Evolutionary conservation across 1,140 invertebrate genomes (phyloP).

Genomic region (Thalassaphorura encarpata): DNA sequence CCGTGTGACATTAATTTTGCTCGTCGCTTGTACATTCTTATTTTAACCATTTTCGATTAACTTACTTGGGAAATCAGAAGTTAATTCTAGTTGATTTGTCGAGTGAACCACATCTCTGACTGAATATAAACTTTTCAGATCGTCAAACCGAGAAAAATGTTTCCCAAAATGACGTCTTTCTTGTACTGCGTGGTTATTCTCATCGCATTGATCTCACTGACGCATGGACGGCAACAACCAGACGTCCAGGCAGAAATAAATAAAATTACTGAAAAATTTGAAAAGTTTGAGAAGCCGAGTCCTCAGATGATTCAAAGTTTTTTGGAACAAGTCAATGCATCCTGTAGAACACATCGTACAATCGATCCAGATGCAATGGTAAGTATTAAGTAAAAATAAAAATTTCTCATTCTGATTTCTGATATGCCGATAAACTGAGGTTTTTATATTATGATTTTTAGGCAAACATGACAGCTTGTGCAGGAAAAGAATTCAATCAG

Average conservation of each 20-base stretch:
- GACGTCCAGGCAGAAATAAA: constrained; percentile 2
- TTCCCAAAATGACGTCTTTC: neutral
- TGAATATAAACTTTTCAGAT: no score
- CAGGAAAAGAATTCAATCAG: constrained; percentile 13
- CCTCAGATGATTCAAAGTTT: constrained; percentile 16
- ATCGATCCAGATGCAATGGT: constrained; percentile 9
- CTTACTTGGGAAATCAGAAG: no score
- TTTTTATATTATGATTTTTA: no score
- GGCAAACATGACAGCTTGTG: neutral
- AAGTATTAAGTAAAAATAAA: neutral
- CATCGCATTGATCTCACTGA: constrained; percentile 8
- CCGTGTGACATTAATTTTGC: no score
- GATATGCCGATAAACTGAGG: no score
- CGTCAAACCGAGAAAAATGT: no score
- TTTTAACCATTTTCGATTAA: no score
- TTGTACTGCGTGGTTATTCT: neutral
- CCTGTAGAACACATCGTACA: constrained; percentile 17
- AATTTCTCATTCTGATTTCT: no score
- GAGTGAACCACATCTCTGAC: neutral
- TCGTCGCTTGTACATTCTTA: no score
- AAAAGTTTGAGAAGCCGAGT: constrained; percentile 11
- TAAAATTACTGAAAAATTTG: constrained; percentile 7
- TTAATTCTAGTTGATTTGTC: no score
- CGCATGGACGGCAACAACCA: constrained; percentile 10
- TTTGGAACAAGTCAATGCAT: constrained; percentile 13